Evolutionary conservation across 2,797 vertebrate species (phyloP).

Genomic region (Rhynchonycteris naso): DNA sequence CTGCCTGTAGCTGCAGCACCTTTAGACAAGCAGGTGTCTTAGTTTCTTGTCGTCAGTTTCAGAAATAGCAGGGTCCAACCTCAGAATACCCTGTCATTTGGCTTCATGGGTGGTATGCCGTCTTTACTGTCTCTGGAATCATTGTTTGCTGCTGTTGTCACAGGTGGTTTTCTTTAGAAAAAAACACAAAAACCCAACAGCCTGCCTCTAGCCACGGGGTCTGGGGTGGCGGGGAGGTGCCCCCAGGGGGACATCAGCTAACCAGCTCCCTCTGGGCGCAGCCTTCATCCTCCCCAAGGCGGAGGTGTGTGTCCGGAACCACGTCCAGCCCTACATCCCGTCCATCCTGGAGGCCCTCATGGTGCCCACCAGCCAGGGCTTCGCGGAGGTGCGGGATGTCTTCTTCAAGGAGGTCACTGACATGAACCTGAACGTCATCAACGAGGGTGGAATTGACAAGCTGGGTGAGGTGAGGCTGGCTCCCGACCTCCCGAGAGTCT

Average conservation of each 20-base stretch:
- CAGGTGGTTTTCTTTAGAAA: not conserved
- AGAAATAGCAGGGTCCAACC: not conserved
- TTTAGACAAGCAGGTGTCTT: not conserved
- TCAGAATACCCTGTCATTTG: not conserved
- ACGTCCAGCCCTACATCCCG: conserved; percentile 93
- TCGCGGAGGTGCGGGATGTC: conserved; percentile 93
- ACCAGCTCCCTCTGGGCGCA: conserved; percentile 70
- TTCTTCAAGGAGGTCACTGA: conserved; percentile 96
- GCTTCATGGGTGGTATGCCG: no score
- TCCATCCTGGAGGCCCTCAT: conserved; percentile 98
- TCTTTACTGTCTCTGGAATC: not conserved
- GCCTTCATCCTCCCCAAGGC: conserved; percentile 92
- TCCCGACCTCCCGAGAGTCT: fast-evolving
- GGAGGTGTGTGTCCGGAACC: conserved; percentile 91
- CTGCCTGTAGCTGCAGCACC: no score
- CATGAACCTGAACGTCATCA: conserved; percentile 94
- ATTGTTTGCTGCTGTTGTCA: not conserved
- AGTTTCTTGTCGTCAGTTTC: not conserved
- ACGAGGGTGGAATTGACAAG: conserved; percentile 90
- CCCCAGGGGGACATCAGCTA: fast-evolving
- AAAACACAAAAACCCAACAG: no score
- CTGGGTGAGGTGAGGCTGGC: conserved; percentile 90
- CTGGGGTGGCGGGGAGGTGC: not conserved
- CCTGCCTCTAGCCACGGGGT: fast-evolving
- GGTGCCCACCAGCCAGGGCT: conserved; percentile 96